Percentiles rank a stretch among this genome's conserved stretches.
These are phyloP conservation scores for Perizoma flavofasciatum DNA, from an alignment of 2,888 invertebrate species.

Conservation along the genomic window DNA sequence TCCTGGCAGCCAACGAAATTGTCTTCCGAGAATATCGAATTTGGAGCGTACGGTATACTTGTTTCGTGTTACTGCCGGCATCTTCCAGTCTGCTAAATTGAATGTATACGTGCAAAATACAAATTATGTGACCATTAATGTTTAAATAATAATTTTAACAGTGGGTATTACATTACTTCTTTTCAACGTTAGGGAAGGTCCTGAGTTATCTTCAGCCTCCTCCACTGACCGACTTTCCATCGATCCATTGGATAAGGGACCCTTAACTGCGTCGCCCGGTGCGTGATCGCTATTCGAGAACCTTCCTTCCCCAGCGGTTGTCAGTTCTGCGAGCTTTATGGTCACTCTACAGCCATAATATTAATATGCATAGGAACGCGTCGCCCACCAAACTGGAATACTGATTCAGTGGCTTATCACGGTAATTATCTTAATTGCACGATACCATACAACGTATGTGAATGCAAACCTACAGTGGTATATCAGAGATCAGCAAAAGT, in stretches of 20 bases:
- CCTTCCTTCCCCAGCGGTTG: too few relatives aligned
- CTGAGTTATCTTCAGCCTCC: too few relatives aligned
- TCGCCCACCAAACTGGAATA: constrained; percentile 2
- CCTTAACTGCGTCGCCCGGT: too few relatives aligned
- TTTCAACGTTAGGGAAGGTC: too few relatives aligned
- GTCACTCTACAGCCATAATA: background rate
- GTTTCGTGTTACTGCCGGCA: background rate
- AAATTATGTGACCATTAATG: background rate
- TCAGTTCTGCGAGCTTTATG: background rate
- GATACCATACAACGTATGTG: background rate
- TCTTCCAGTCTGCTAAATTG: background rate
- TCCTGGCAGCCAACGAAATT: constrained; percentile 58
- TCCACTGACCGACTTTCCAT: too few relatives aligned
- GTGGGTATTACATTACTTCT: too few relatives aligned
- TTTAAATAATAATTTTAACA: too few relatives aligned
- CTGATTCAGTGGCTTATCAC: constrained; percentile 3
- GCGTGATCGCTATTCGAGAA: too few relatives aligned
- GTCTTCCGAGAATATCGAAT: constrained; percentile 55
- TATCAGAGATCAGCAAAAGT: background rate
- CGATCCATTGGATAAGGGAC: too few relatives aligned
- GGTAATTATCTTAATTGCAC: constrained; percentile 10
- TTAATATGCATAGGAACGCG: background rate
- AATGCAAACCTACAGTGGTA: background rate
- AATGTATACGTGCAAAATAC: background rate
- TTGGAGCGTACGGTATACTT: constrained; percentile 55